Base-by-base conservation (phyloP, 2,797 vertebrate species). In the Mormyrus proboscirostris region DNA sequence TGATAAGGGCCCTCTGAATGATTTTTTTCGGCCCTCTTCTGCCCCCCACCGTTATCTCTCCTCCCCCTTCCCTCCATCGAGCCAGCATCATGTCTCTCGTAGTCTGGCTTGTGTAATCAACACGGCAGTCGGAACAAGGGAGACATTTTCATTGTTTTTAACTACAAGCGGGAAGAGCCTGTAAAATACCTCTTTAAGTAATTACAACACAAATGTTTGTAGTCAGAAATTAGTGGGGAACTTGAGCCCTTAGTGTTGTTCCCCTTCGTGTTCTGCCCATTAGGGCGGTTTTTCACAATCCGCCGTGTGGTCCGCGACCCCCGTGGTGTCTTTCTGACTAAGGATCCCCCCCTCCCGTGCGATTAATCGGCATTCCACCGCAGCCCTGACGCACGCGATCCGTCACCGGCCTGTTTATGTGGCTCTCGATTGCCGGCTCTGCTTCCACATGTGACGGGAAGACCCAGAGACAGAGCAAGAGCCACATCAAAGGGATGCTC, bases 161-260 rank as follows among this genome's bases (percentile, higher is more conserved):
- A 87, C 16, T 76, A 47, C 88, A 47, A 44, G 33, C 0, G 0
- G 73, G 33, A 57, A 82, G 73, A 12, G 22, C 51, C 73, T 50
- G n/a, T 49, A 49, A 89, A 50, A 59, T 44, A 53, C 73, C 62
- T 88, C 19, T 38, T 33, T 86, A 65, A 86, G 88, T 53, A 49
- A 86, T 85, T 83, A 89, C 59, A 62, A 69, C 57, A 57, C 55
- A 89, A 86, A 86, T 29, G 55, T 89, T 89, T 86, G 88, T 41
- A 65, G 55, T 86, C 6, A 9, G 47, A 51, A 86, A 89, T 89
- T 79, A 83, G 57, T 44, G 41, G 62, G 41, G 22, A 83, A 84
- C 41, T 69, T 69, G n/a, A 25, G 38, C 82, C n/a, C 62, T 86
- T 69, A 12, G 41, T 44, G 79, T 12, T 49, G 59, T 41, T 84